Percentiles rank a stretch among this genome's conserved stretches.
phyloP scores from a whole-genome alignment of 2,888 invertebrate genomes.

The Eupithecia subumbrata region DNA sequence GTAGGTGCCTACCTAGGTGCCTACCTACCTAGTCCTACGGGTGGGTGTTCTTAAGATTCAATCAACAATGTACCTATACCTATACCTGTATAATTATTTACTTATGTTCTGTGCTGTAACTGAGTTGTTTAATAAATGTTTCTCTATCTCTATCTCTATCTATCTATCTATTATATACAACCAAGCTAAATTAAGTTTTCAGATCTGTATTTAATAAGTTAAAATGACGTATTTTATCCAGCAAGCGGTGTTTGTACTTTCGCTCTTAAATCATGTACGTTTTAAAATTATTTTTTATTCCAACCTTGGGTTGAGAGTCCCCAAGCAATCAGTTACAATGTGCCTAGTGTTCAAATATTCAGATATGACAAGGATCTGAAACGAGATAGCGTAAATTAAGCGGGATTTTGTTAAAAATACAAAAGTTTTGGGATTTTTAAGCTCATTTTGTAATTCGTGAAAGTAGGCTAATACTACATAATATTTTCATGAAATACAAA shows the following conservation, averaged over 20 bases:
- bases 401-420: conserved; percentile 15
- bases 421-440: background rate
- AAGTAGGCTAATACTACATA: background rate
- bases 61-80: too few species aligned
- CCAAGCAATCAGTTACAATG: conserved; percentile 14
- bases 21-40: too few species aligned
- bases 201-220: background rate
- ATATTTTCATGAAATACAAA: too few species aligned
- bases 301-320: conserved; percentile 7
- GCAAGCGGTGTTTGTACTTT: background rate
- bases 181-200: background rate
- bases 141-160: too few species aligned
- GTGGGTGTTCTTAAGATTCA: too few species aligned
- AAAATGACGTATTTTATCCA: background rate
- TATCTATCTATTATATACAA: too few species aligned
- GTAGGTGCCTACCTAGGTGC: too few species aligned
- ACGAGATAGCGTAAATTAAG: conserved; percentile 10
- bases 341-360: conserved; percentile 16
- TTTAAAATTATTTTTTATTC: conserved; percentile 9
- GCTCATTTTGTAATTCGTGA: background rate
- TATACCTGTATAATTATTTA: too few species aligned
- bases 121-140: too few species aligned
- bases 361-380: conserved; percentile 11
- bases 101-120: too few species aligned
- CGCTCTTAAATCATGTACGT: conserved; percentile 4